Evolutionary conservation across 2,113 vertebrate genomes (phyloP), one percentile per base, ranked within the genome.

Genomic region (Atrichornis clamosus): DNA sequence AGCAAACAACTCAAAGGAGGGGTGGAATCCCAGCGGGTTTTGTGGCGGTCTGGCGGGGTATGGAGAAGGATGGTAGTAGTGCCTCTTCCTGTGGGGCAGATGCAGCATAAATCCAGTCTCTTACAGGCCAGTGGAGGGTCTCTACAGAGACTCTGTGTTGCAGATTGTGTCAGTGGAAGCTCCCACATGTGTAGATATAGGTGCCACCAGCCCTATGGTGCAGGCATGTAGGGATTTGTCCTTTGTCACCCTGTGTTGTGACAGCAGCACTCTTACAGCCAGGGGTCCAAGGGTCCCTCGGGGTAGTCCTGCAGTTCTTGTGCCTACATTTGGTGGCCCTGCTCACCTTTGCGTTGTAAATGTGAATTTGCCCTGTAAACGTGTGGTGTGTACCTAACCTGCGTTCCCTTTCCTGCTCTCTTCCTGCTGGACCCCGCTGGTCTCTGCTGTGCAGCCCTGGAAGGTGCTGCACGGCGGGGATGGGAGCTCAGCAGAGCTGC

Each of bases 141-240:
- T 56, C 42, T 17, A 0, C 3, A 3, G 52, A 32, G 75, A 41
- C 39, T 49, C 39, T 19, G 13, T 2, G 0, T 47, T 73, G 28
- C 13, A 44, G 13, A 22, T 28, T 15, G 15, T 33, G 58, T 20
- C 50, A 4, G 13, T 69, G 47, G 50, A 74, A 84, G 30, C 50
- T 86, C 23, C 9, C 22, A 16, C 4, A 0, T 0, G 5, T 10
- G 2, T 15, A 21, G 55, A 3, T 1, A 1, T 1, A 1, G 10
- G 27, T 81, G 68, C 50, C 73, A 42, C 59, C 50, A 46, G 64
- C 50, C 41, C 32, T 3, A 1, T 0, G 2, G 3, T 14, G 4
- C 2, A 1, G 78, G 16, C 13, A 21, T 7, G 5, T 20, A 13
- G n/a, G 82, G 46, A 10, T 76, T 80, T 58, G 49, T 94, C 55